Conservation (phyloP, 2,888 invertebrate genomes). For the Congeria kusceri region DNA sequence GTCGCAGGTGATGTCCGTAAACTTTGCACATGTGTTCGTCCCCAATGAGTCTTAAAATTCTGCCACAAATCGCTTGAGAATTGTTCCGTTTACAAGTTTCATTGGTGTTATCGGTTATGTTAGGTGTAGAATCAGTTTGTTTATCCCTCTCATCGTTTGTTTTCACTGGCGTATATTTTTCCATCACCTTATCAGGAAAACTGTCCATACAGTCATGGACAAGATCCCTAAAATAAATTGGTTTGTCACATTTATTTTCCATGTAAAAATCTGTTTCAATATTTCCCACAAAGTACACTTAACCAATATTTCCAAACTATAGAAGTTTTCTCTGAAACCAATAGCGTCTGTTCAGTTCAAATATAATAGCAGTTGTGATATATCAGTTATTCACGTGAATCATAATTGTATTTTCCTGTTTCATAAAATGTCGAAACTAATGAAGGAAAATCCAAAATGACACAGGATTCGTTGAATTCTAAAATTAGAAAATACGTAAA, state of each 20-base stretch:
- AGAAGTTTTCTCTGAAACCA: neutral
- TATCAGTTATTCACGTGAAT: no score
- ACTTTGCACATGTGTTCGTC: constrained; percentile 68
- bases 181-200: no score
- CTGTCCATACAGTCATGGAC: no score
- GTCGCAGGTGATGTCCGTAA: constrained; percentile 68
- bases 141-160: neutral
- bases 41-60: constrained; percentile 70
- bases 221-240: no score
- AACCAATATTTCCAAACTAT: neutral
- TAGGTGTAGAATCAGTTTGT: constrained; percentile 14
- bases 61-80: constrained; percentile 61
- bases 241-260: no score
- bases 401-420: no score
- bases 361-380: no score
- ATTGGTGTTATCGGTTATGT: neutral
- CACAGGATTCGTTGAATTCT: constrained; percentile 4
- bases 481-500: constrained; percentile 12
- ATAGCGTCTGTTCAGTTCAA: neutral
- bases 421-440: no score
- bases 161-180: no score
- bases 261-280: no score
- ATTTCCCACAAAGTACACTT: no score
- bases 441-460: neutral
- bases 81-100: neutral